A percentile compares a stretch with the other conserved stretches of the same genome.
Evolutionary conservation across 2,113 vertebrate species (phyloP).

Genomic region (Calidris pygmaea): DNA sequence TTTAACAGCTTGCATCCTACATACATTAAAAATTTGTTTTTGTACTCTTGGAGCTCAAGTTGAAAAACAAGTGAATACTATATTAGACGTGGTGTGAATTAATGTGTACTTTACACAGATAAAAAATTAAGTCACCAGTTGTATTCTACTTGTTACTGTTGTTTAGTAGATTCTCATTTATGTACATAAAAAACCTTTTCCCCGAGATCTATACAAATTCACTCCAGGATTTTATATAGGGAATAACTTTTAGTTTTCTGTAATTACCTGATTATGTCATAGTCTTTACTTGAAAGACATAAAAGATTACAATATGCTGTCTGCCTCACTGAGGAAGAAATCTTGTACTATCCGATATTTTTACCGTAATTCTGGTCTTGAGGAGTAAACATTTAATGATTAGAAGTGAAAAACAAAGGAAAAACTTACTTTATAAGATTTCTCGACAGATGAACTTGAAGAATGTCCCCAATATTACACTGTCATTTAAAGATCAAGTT

Average conservation of each 20-base stretch:
- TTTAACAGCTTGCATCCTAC: not conserved
- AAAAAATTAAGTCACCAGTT: not conserved
- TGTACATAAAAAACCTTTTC: not conserved
- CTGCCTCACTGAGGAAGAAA: too few relatives aligned
- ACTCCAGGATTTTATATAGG: not conserved
- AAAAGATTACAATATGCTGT: not conserved
- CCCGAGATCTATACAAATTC: not conserved
- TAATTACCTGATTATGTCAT: not conserved
- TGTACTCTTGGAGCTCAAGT: not conserved
- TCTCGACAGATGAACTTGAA: too few relatives aligned
- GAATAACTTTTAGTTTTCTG: not conserved
- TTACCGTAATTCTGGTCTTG: too few relatives aligned
- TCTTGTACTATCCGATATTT: too few relatives aligned
- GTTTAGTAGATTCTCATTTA: not conserved
- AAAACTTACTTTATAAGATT: too few relatives aligned
- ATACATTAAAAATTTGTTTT: not conserved
- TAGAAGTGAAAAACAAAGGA: too few relatives aligned
- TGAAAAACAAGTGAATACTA: not conserved
- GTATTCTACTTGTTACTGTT: not conserved
- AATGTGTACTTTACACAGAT: not conserved
- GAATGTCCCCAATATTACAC: too few relatives aligned
- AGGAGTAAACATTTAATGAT: too few relatives aligned
- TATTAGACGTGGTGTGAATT: not conserved
- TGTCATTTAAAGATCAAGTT: too few relatives aligned
- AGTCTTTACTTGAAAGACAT: not conserved